Evolutionary conservation across 2,797 vertebrate genomes (phyloP).

Genomic region (Philypnodon macrostomus): DNA sequence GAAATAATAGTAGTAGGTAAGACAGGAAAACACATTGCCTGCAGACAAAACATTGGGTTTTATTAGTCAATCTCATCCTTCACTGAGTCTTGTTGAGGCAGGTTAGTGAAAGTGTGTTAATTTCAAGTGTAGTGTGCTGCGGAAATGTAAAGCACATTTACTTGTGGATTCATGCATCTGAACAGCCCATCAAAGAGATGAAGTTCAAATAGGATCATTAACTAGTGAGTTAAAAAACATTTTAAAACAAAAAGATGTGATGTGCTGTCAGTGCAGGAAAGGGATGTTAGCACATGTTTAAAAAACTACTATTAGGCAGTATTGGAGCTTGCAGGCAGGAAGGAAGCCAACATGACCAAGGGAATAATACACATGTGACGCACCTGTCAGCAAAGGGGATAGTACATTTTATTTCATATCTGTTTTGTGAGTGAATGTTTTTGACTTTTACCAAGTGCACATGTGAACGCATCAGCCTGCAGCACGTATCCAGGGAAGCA

Average conservation of each 20-base stretch:
- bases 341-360: conserved; percentile 51
- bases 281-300: conserved; percentile 57
- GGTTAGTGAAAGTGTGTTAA: conserved; percentile 43
- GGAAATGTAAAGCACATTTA: conserved; percentile 20
- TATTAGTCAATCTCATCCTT: conserved; percentile 61
- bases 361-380: conserved; percentile 58
- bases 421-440: conserved; percentile 9
- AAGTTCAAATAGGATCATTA: conserved; percentile 10
- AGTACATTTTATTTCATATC: conserved; percentile 39
- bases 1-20: conserved; percentile 48
- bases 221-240: conserved; percentile 1
- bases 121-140: too few relatives aligned
- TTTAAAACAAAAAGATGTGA: conserved; percentile 19
- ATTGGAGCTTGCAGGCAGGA: conserved; percentile 62
- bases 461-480: conserved; percentile 79
- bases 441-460: conserved; percentile 75
- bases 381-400: conserved; percentile 30
- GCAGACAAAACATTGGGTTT: conserved; percentile 68
- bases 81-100: conserved; percentile 71
- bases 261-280: conserved; percentile 58
- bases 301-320: conserved; percentile 58
- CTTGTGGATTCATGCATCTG: conserved; percentile 23
- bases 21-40: conserved; percentile 66
- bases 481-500: conserved; percentile 83
- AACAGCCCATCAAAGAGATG: too few relatives aligned